A percentile compares a stretch with the other conserved stretches of the same genome.
Evolutionary conservation across 2,888 invertebrate genomes (phyloP).

Genomic region (Leuctra nigra): DNA sequence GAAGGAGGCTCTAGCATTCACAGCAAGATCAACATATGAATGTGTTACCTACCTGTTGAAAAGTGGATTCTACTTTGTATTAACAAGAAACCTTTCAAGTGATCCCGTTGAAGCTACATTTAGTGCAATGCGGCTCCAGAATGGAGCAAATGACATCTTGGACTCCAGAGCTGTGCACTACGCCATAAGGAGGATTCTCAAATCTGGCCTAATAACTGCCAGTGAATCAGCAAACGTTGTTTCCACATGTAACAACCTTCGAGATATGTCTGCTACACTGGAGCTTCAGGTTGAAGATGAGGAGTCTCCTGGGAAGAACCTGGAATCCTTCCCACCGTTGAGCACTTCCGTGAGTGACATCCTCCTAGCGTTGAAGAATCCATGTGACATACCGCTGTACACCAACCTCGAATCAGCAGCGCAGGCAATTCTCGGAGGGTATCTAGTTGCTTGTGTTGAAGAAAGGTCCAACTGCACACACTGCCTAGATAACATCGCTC

Average conservation of each 20-base stretch:
- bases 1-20: background rate
- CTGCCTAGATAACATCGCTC: background rate
- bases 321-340: background rate
- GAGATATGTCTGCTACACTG: too few relatives aligned
- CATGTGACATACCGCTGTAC: background rate
- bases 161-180: background rate
- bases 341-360: background rate
- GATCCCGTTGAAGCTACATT: background rate
- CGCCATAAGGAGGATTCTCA: background rate
- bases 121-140: background rate
- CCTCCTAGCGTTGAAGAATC: background rate
- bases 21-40: background rate
- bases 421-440: background rate
- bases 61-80: background rate
- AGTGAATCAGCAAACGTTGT: too few relatives aligned
- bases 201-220: background rate
- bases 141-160: background rate
- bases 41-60: background rate
- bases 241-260: too few relatives aligned
- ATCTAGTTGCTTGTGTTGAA: background rate
- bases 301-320: background rate
- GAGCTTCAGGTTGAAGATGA: background rate
- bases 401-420: background rate
- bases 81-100: slow-evolving; percentile 2
- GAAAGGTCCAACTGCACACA: background rate